These are phyloP conservation scores for Cantharis rufa DNA, from an alignment of 2,888 invertebrate species.

Conservation along the genomic window DNA sequence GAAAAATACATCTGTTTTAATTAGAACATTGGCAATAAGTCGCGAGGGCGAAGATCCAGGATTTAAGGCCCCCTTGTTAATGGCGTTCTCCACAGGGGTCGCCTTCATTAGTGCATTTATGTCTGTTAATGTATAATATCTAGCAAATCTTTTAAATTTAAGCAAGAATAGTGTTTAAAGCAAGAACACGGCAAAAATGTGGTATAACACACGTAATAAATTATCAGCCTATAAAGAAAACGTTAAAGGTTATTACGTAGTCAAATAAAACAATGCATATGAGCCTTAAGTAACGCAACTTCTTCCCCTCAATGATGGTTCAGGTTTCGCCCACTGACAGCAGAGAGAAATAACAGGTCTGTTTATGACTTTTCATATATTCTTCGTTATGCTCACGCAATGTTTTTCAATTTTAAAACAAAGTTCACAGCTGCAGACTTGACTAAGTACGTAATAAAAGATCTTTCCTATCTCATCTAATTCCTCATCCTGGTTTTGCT, in stretches of 20 bases:
- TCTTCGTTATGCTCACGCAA: slow-evolving; percentile 46
- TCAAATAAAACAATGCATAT: slow-evolving; percentile 42
- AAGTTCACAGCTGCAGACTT: slow-evolving; percentile 46
- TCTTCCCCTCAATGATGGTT: slow-evolving; percentile 33
- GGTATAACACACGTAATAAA: slow-evolving; percentile 36
- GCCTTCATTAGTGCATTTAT: slow-evolving; percentile 45
- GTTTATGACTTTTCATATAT: slow-evolving; percentile 50
- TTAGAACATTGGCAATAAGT: slow-evolving; percentile 50
- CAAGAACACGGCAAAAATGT: slow-evolving; percentile 10
- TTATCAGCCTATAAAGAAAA: slow-evolving; percentile 41
- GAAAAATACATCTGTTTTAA: slow-evolving; percentile 54
- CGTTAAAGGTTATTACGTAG: slow-evolving; percentile 39
- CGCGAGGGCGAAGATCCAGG: slow-evolving; percentile 38
- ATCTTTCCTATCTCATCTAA: slow-evolving; percentile 29
- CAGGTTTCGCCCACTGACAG: slow-evolving; percentile 44
- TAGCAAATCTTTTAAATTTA: slow-evolving; percentile 18
- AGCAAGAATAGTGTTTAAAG: neutral
- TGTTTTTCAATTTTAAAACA: slow-evolving; percentile 53
- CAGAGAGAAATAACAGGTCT: slow-evolving; percentile 37
- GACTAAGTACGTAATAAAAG: slow-evolving; percentile 51
- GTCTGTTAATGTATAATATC: slow-evolving; percentile 33
- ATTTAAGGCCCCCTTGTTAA: slow-evolving; percentile 46
- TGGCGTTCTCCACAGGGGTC: slow-evolving; percentile 45
- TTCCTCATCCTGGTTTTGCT: slow-evolving; percentile 23
- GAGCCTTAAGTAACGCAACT: slow-evolving; percentile 35